phyloP scores from a whole-genome alignment of 1,140 invertebrate genomes.

The Anastrepha obliqua region DNA sequence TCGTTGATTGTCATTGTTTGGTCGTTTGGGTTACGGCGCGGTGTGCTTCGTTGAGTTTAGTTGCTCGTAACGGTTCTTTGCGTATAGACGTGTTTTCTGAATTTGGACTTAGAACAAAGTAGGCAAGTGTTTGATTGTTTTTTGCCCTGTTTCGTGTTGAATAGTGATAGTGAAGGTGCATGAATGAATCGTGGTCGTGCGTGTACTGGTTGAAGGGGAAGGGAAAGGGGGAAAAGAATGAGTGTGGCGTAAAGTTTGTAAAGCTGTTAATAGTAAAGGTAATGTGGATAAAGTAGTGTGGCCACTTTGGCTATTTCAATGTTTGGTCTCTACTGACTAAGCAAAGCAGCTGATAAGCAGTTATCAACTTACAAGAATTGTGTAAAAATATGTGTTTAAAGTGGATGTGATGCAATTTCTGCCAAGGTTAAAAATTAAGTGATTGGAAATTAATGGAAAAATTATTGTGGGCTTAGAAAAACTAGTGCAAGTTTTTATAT shows the following conservation, averaged over 20 bases:
- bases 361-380: slow-evolving; percentile 19
- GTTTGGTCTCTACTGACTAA: slow-evolving; percentile 23
- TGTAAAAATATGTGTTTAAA: not conserved
- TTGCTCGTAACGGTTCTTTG: slow-evolving; percentile 73
- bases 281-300: not conserved
- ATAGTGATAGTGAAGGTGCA: not conserved
- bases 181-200: not conserved
- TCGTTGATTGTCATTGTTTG: slow-evolving; percentile 43
- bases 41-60: slow-evolving; percentile 58
- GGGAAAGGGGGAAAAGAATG: not conserved
- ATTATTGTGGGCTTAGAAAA: not conserved
- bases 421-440: not conserved
- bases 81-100: slow-evolving; percentile 67
- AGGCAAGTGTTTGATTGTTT: not conserved
- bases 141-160: not conserved
- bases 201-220: not conserved
- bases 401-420: slow-evolving; percentile 3
- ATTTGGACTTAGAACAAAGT: not conserved
- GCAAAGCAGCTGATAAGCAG: slow-evolving; percentile 39
- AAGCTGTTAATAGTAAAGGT: not conserved
- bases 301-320: not conserved
- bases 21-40: not conserved
- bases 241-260: not conserved
- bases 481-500: not conserved
- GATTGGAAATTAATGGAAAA: not conserved